Evolutionary conservation across 1,140 invertebrate species (phyloP).

Genomic region (Drosophila tani): DNA sequence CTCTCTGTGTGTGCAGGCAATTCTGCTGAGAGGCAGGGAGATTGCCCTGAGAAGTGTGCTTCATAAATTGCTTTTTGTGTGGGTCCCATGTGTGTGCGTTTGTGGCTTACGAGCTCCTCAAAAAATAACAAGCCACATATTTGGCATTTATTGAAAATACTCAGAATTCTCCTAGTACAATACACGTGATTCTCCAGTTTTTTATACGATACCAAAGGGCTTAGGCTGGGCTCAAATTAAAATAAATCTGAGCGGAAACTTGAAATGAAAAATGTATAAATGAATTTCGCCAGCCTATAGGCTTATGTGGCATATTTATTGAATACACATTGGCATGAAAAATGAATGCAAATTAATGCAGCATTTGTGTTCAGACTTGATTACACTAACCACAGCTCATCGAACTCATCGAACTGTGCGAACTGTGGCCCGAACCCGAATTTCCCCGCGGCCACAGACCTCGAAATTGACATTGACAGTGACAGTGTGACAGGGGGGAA

Average conservation of each 20-base stretch:
- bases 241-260: conserved; percentile 22
- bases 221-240: conserved; percentile 5
- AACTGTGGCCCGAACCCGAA: background rate
- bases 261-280: conserved; percentile 2
- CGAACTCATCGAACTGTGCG: conserved; percentile 23
- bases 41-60: conserved; percentile 48
- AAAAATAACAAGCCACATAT: conserved; percentile 26
- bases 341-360: conserved; percentile 35
- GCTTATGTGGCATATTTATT: conserved; percentile 11
- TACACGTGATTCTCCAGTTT: conserved; percentile 8
- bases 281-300: conserved; percentile 5
- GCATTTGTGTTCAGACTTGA: conserved; percentile 27
- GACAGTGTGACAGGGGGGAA: conserved; percentile 20
- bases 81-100: conserved; percentile 16
- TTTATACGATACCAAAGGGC: conserved; percentile 1
- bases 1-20: conserved; percentile 4
- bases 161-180: conserved; percentile 10
- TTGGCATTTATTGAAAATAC: conserved; percentile 27
- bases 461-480: conserved; percentile 53
- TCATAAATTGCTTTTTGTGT: conserved; percentile 46
- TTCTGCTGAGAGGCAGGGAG: background rate
- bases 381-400: conserved; percentile 30
- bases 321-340: background rate
- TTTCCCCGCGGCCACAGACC: conserved; percentile 10
- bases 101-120: conserved; percentile 5